A percentile compares a stretch with the other conserved stretches of the same genome.
Conservation (phyloP, 2,888 invertebrate species). For the Agrochola macilenta region DNA sequence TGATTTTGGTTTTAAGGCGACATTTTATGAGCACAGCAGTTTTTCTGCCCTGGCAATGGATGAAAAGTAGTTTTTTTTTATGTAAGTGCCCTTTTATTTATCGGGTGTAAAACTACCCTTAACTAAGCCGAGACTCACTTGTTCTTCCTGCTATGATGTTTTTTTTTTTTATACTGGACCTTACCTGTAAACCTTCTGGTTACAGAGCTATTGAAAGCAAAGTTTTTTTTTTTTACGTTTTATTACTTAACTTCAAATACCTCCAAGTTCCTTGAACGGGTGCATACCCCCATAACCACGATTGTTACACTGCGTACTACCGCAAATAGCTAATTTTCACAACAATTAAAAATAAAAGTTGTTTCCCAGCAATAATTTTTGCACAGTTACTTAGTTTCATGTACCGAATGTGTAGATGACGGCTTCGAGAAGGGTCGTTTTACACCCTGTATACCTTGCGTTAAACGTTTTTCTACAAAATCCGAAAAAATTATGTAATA, state of each 20-base stretch:
- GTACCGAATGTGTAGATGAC: not conserved
- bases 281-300: not conserved
- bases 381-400: not conserved
- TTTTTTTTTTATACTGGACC: no score
- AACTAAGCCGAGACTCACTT: not conserved
- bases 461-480: not conserved
- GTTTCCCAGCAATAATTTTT: not conserved
- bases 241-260: not conserved
- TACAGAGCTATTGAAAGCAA: not conserved
- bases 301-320: not conserved
- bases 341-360: no score
- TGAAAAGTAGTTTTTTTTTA: not conserved
- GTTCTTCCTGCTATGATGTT: no score
- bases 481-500: not conserved
- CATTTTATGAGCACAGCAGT: not conserved
- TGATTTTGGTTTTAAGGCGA: not conserved
- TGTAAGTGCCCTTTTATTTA: not conserved
- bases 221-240: not conserved
- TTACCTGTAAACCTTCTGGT: not conserved
- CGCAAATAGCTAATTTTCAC: not conserved
- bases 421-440: not conserved
- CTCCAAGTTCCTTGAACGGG: not conserved
- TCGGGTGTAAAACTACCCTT: not conserved
- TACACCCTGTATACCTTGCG: not conserved
- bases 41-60: not conserved